Percentiles rank a stretch among this genome's conserved stretches.
Conservation (phyloP, 2,888 invertebrate genomes). For the Petrolisthes cinctipes region DNA sequence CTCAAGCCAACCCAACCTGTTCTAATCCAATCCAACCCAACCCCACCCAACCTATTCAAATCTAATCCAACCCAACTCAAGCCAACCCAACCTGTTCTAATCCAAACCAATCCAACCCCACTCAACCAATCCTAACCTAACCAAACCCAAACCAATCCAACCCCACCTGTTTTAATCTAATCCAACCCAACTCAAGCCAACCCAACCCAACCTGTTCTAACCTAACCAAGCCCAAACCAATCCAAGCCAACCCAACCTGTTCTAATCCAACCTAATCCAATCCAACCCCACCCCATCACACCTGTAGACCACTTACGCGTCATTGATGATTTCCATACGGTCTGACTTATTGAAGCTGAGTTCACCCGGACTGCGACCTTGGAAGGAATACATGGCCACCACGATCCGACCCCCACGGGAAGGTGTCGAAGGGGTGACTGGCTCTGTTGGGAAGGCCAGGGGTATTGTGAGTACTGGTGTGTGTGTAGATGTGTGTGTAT, state of each 20-base stretch:
- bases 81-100: no score
- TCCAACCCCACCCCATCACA: not conserved
- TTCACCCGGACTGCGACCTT: slow-evolving; percentile 62
- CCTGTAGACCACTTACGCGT: slow-evolving; percentile 72
- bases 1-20: no score
- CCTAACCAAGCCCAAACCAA: not conserved
- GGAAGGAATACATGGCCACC: slow-evolving; percentile 65
- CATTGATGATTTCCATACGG: slow-evolving; percentile 93
- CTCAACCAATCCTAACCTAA: no score
- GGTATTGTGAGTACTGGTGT: not conserved
- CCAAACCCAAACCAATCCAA: no score
- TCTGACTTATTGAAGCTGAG: slow-evolving; percentile 72
- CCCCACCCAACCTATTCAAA: no score
- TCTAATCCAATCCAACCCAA: no score
- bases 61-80: no score
- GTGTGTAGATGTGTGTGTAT: no score
- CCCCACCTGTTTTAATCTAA: not conserved
- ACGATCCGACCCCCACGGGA: slow-evolving; percentile 58
- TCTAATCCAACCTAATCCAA: not conserved
- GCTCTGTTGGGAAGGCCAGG: slow-evolving; percentile 32
- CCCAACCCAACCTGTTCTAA: not conserved
- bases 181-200: not conserved
- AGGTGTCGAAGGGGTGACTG: slow-evolving; percentile 60
- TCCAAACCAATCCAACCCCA: no score
- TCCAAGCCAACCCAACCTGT: not conserved